Base-by-base conservation (phyloP, 2,888 invertebrate species). In the Pollenia angustigena region DNA sequence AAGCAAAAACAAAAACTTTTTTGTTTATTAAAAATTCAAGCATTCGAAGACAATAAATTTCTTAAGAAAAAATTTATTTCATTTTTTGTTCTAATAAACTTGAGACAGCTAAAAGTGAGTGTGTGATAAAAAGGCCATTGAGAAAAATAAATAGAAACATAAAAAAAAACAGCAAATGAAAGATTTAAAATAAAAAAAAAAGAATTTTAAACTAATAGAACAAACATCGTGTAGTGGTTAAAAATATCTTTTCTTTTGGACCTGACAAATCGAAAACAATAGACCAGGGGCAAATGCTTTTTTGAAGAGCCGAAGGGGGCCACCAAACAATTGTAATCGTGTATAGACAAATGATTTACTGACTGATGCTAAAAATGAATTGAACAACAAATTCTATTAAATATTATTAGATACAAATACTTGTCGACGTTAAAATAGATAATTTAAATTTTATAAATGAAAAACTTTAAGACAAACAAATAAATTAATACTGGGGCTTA, bases 211-310 rank as follows among this genome's bases (percentile, higher is more conserved):
- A 76, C 56, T n/a, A 60, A 76, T 71, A 74, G 66, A 81, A 71
- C 44, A 85, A 81, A 81, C 72, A 76, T n/a, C 50, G 72, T 72
- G 46, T 60, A 76, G 66, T 23, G 56, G 54, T 81, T 87, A 87
- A 84, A 87, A 87, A 87, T 87, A 87, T 84, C 66, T 87, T 87
- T 87, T 84, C 66, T 48, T 78, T 68, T 69, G 78, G 87, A 87
- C 84, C 87, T 87, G 84, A 87, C 87, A 87, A 84, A 56, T 23
- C 66, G 58, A 14, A 42, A 12, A 42, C 18, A 23, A n/a, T 50
- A 8, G 23, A 66, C 10, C 44, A 12, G 72, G 46, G 52, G 83
- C 23, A 74, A 74, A 66, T 74, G 9, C 50, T 68, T 56, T 78
- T 8, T 50, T 60, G 48, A 4, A n/a, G 4, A n/a, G 16, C 9